Conservation (phyloP, 37 sponge, comb jelly and placozoan species). For the Crambe crambe region DNA sequence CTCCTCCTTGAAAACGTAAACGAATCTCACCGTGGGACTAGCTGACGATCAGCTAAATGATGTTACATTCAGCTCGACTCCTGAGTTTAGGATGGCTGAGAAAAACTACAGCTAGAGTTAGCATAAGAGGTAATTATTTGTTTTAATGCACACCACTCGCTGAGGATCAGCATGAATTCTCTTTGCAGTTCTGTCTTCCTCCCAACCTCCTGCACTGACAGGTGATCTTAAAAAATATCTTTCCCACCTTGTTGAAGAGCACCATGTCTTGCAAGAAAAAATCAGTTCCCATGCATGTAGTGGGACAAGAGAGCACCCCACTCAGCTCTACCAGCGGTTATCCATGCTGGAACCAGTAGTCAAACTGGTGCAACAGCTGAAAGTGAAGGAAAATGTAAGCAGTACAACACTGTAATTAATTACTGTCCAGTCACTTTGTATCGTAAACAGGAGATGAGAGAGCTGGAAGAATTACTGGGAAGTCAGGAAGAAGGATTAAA, state of each 20-base stretch:
- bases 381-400: slow-evolving; percentile 22
- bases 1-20: background rate
- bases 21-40: too few relatives aligned
- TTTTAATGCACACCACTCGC: too few relatives aligned
- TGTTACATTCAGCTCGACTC: too few relatives aligned
- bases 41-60: too few relatives aligned
- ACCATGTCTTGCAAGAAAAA: slow-evolving; percentile 15
- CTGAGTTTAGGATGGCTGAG: too few relatives aligned
- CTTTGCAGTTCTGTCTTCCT: too few relatives aligned
- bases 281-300: background rate
- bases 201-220: slow-evolving; percentile 1
- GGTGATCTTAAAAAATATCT: slow-evolving; percentile 4
- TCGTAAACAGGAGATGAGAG: slow-evolving; percentile 23
- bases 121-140: too few relatives aligned
- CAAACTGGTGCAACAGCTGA: slow-evolving; percentile 23
- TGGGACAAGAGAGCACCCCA: background rate
- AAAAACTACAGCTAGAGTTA: too few relatives aligned
- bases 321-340: background rate
- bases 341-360: slow-evolving; percentile 30
- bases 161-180: too few relatives aligned
- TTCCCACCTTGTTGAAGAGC: slow-evolving; percentile 14
- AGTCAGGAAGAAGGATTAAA: background rate
- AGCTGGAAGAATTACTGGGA: slow-evolving; percentile 11
- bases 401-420: background rate
- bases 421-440: background rate